These are phyloP conservation scores for Stegodyphus mimosarum DNA, from an alignment of 1,140 invertebrate genomes.

Conservation along the genomic window DNA sequence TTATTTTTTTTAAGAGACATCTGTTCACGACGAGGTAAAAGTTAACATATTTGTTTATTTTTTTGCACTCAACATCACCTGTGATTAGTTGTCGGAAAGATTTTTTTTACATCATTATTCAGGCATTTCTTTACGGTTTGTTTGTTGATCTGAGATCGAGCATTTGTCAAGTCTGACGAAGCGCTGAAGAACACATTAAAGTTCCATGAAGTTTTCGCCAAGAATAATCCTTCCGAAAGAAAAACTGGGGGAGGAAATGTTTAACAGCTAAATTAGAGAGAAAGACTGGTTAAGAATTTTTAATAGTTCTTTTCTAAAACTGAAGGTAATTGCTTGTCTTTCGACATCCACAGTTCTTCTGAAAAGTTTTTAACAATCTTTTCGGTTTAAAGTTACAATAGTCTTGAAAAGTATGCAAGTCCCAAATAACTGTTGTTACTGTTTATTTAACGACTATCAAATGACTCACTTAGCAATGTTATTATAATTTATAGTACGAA, in stretches of 20 bases:
- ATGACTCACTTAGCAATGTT: too few relatives aligned
- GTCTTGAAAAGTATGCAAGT: too few relatives aligned
- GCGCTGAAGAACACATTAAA: conserved; percentile 44
- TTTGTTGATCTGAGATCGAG: conserved; percentile 35
- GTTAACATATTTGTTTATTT: conserved; percentile 30
- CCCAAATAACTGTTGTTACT: too few relatives aligned
- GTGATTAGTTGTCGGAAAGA: not conserved
- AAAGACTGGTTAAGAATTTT: too few relatives aligned
- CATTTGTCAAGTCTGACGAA: conserved; percentile 51
- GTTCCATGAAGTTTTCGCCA: conserved; percentile 21
- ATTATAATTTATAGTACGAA: too few relatives aligned
- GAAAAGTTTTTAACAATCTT: too few relatives aligned
- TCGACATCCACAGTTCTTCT: too few relatives aligned
- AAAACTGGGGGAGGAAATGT: not conserved
- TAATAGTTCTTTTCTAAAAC: too few relatives aligned
- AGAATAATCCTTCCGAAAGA: not conserved
- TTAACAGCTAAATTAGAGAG: too few relatives aligned
- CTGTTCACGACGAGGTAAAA: conserved; percentile 38
- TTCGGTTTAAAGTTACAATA: too few relatives aligned
- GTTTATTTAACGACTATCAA: too few relatives aligned
- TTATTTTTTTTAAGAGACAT: conserved; percentile 11
- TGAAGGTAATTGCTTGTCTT: too few relatives aligned
- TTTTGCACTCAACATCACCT: conserved; percentile 22
- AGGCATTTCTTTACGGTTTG: conserved; percentile 12
- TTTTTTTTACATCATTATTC: conserved; percentile 23